Percentiles rank a stretch among this genome's conserved stretches.
These are phyloP conservation scores for Eupithecia abbreviata DNA, from an alignment of 2,888 invertebrate genomes.

Conservation along the genomic window DNA sequence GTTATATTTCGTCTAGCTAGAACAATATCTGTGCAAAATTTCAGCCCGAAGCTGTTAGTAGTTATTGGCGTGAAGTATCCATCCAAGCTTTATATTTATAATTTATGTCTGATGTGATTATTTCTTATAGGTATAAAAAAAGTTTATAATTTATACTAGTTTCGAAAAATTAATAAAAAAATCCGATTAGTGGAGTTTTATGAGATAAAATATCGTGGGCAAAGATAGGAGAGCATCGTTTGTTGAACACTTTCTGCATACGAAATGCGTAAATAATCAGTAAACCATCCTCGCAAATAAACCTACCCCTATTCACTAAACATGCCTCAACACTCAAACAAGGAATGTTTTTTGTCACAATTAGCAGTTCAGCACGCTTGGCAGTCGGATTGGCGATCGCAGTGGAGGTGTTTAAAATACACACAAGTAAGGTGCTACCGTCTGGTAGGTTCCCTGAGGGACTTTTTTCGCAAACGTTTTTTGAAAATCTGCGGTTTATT, in stretches of 20 bases:
- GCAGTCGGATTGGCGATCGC: not conserved
- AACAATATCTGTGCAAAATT: not conserved
- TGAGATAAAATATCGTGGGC: slow-evolving; percentile 17
- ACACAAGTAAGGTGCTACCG: not conserved
- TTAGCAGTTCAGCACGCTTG: not conserved
- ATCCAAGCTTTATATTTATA: not conserved
- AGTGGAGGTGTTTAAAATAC: not conserved
- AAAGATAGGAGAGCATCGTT: slow-evolving; percentile 11
- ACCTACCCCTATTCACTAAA: not conserved
- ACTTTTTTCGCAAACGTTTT: too few relatives aligned
- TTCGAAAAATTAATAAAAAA: slow-evolving; percentile 2
- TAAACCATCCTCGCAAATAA: too few relatives aligned
- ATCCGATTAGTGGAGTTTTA: not conserved
- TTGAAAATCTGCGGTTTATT: too few relatives aligned
- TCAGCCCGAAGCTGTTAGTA: not conserved
- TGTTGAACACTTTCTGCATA: slow-evolving; percentile 22
- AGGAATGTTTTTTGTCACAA: not conserved
- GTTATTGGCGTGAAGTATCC: not conserved
- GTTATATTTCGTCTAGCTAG: not conserved
- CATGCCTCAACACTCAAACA: not conserved
- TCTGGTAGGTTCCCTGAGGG: not conserved
- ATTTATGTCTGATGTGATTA: not conserved
- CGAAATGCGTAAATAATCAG: slow-evolving; percentile 17
- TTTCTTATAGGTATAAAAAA: not conserved
- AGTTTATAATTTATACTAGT: not conserved